Base-by-base conservation (phyloP, 1,140 invertebrate species). In the Cydia pomonella region DNA sequence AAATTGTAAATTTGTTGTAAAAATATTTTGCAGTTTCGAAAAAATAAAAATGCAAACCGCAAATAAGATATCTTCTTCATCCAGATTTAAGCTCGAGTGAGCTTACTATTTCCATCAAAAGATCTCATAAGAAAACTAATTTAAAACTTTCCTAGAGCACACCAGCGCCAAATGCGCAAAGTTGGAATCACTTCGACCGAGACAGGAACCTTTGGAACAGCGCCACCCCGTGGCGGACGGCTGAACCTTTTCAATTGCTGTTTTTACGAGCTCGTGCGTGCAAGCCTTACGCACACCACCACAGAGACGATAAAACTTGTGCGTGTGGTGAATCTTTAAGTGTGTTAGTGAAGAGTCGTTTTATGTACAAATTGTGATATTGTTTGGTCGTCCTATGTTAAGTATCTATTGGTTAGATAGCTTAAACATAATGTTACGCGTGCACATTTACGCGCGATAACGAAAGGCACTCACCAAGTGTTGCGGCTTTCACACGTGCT, bases 161-260 rank as follows among this genome's bases (percentile, higher is more conserved):
- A 87, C 79, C 80, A 85, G 88, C 87, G 86, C 87, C 87, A 85
- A 80, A 82, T 76, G 76, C 50, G 71, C 62, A 76, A 78, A 82
- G 72, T 81, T 74, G 66, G 38, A 73, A 53, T 66, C 64, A 69
- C 41, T 73, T 77, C 50, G 62, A 73, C 72, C 64, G 64, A 80
- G 83, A 86, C 77, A 82, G 76, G 76, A 91, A 89, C 87, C 85
- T 77, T 84, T 16, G 69, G 75, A 74, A 76, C 84, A 93, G 78
- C 91, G 89, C 91, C 91, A 93, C 84, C 89, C 80, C 72, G 89
- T 89, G 91, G 87, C 79, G 90, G 86, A 91, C 84, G 84, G 90
- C 87, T 83, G 89, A 93, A 93, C 80, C 86, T 87, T 89, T 88
- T 89, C 84, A 87, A 90, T 89, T 76, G 84, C 76, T 78, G 59